These are phyloP conservation scores for Acrossocheilus wenchowensis DNA, from an alignment of 2,797 vertebrate genomes.

Conservation along the genomic window DNA sequence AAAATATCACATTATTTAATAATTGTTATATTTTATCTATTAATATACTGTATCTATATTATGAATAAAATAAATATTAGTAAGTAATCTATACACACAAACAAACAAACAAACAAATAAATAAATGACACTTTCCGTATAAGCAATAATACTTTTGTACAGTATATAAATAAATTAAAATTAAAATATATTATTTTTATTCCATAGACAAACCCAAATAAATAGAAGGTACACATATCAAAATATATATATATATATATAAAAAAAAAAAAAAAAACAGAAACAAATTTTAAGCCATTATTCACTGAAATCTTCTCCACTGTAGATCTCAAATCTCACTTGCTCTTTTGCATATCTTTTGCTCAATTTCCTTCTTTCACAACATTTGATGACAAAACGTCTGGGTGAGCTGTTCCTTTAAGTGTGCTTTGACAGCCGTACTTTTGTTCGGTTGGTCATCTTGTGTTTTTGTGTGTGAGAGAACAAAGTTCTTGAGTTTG, in stretches of 20 bases:
- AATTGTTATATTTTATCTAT: no score
- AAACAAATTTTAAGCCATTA: background rate
- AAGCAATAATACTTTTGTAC: background rate
- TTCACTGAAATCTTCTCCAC: background rate
- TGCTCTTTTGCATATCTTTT: background rate
- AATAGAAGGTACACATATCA: background rate
- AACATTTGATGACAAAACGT: background rate
- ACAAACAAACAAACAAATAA: background rate
- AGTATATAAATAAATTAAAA: background rate
- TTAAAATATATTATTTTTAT: background rate
- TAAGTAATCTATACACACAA: background rate
- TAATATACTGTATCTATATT: no score
- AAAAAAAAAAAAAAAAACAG: background rate
- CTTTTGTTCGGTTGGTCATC: background rate
- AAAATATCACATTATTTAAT: background rate
- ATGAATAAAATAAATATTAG: background rate
- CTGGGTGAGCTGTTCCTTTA: background rate
- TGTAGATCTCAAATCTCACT: background rate
- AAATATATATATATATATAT: no score
- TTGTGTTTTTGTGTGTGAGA: constrained; percentile 15
- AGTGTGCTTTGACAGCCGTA: background rate
- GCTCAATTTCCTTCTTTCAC: background rate
- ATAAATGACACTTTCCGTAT: background rate
- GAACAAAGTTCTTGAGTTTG: constrained; percentile 40
- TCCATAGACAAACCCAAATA: background rate